Evolutionary conservation across 30 jellyfish, hydroid and myxozoan genomes (phyloP).

Genomic region (Haliclystus octoradiatus): DNA sequence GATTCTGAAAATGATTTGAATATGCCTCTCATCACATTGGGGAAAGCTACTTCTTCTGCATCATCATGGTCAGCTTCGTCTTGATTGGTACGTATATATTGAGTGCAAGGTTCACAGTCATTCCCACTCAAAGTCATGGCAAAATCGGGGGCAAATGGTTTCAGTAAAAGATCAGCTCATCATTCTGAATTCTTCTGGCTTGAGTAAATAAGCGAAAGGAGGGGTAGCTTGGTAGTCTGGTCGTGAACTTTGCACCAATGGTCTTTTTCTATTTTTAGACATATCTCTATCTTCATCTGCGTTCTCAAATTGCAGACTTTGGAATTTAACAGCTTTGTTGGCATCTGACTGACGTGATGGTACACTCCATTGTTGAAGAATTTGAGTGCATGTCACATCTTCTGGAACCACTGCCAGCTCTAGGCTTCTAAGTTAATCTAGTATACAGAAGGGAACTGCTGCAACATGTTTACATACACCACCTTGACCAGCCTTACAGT

Average conservation of each 20-base stretch:
- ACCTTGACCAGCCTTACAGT: conserved; percentile 28
- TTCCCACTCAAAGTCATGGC: conserved; percentile 19
- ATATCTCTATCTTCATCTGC: conserved; percentile 2
- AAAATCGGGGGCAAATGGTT: background rate
- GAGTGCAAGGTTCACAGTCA: conserved; percentile 33
- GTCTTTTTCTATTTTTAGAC: conserved; percentile 9
- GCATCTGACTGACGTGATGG: background rate
- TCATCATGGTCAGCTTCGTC: too few relatives aligned
- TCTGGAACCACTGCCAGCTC: background rate
- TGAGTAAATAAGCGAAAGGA: background rate
- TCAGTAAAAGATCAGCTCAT: background rate
- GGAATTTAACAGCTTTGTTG: conserved; percentile 17
- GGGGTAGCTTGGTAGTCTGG: background rate
- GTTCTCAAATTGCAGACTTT: conserved; percentile 17
- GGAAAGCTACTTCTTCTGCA: too few relatives aligned
- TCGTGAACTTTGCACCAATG: conserved; percentile 11
- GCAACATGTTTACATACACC: conserved; percentile 14
- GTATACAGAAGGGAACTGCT: background rate
- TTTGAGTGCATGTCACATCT: background rate
- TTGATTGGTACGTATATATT: too few relatives aligned
- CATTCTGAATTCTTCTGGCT: background rate
- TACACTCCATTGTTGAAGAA: background rate
- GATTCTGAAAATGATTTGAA: too few relatives aligned
- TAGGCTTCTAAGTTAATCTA: background rate
- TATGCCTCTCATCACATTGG: too few relatives aligned